Evolutionary conservation across 2,113 vertebrate species (phyloP), one percentile per base, ranked within the genome.

Genomic region (Rhea americana): DNA sequence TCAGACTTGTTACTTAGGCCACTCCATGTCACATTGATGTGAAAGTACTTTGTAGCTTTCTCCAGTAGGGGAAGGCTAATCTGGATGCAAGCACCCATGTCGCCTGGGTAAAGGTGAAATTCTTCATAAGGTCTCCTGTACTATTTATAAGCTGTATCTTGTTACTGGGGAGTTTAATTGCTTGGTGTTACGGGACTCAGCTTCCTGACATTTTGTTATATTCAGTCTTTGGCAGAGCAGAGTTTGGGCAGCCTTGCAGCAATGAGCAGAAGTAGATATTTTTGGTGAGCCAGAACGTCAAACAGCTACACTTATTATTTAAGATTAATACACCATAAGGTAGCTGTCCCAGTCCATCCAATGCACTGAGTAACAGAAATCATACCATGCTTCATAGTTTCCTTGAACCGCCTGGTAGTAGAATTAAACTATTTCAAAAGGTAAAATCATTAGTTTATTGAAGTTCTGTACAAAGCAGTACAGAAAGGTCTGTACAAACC

Each of bases 301-400:
- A 88, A 68, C 91, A 94, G 71, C 90, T 94, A 58, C 71, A 35
- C 17, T 58, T 78, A 55, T 48, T 93, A 83, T 82, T 89, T 75
- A 82, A 92, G 55, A 62, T 50, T 66, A 82, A 76, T 56, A 56
- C 51, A 61, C 51, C 56, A 1, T 45, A 61, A 75, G 1, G 28
- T 92, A 82, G 92, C 90, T 90, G 62, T 73, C 77, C 80, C 83
- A 62, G 8, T 47, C 79, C 77, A 82, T 73, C 90, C 83, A 76
- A 50, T 89, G 90, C 93, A 96, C 91, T 93, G 90, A 94, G 62
- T 76, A 82, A 65, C 71, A 62, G 72, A 95, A 82, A 35, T 58
- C 77, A 76, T 62, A 72, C 91, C 70, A 48, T 73, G 62, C 58
- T 91, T 93, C 70, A 53, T 72, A 93, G 83, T 87, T 92, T 90